Evolutionary conservation across 2,888 invertebrate genomes (phyloP), one percentile per base, ranked within the genome.

Genomic region (Hedya salicella): DNA sequence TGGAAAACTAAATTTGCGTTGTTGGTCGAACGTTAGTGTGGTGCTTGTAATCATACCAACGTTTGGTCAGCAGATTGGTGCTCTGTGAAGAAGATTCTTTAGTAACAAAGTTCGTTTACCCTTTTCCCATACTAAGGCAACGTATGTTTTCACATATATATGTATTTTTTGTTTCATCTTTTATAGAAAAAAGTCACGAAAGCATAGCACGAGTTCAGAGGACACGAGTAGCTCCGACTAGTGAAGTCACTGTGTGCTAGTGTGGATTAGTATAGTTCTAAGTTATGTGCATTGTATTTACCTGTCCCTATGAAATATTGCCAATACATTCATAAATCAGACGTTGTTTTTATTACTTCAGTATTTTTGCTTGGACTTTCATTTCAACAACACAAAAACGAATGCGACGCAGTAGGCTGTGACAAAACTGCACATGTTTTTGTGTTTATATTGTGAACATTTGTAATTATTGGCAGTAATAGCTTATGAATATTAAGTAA

Each of bases 141-240:
- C 71, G 69, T 68, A 63, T 68, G 69, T 75, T 71, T 82, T 81
- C 81, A 82, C 78, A 83, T 82, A 82, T 79, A 82, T 85, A 82
- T 84, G 71, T 70, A 69, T 79, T 70, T 76, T 64, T 81, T 76
- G 75, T 78, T 81, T 82, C 79, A 75, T 76, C 73, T 73, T 89
- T 93, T 93, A 88, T 93, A 94, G 93, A 91, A 89, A 88, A 89
- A 90, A 88, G 77, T 85, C 88, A 78, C 88, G 91, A 85, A 88
- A 87, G 76, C 84, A 85, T 89, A 91, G 89, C 87, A 88, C 89
- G 85, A 88, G 90, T 80, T 88, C 89, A 72, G 88, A 85, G 86
- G 90, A 88, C 86, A 85, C 88, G 74, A 88, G 86, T 87, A 86
- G 85, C 86, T 87, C 88, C 85, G 81, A 86, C 81, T 90, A 88